phyloP scores from a whole-genome alignment of 2,113 vertebrate genomes.

The Nothoprocta perdicaria region DNA sequence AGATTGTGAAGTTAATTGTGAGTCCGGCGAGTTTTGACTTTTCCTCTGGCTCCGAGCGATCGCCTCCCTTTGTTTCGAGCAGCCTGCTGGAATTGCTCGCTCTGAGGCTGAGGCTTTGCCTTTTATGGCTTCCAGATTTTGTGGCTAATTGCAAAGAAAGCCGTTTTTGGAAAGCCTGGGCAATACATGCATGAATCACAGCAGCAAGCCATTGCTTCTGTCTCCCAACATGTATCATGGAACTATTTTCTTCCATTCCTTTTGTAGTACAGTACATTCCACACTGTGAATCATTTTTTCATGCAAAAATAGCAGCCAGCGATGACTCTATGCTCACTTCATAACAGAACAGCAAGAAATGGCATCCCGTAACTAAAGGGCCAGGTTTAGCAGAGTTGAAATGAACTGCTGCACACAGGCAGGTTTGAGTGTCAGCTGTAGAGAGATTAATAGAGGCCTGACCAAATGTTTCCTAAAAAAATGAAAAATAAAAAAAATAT shows the following conservation, averaged over 20 bases:
- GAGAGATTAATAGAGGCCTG: not conserved
- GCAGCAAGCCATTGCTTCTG: constrained; percentile 59
- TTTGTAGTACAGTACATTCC: constrained; percentile 70
- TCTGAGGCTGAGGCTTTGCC: not conserved
- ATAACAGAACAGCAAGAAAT: constrained; percentile 32
- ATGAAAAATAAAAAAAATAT: not conserved
- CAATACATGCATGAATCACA: constrained; percentile 58
- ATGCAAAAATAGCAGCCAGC: constrained; percentile 54
- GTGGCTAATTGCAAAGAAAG: constrained; percentile 57
- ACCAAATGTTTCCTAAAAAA: not conserved
- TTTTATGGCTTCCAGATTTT: constrained; percentile 49
- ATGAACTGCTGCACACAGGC: not conserved
- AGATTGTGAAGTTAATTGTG: not conserved
- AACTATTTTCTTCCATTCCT: constrained; percentile 61
- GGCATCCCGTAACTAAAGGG: constrained; percentile 34
- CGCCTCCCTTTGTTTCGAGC: not conserved
- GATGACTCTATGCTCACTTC: constrained; percentile 23
- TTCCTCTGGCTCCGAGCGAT: not conserved
- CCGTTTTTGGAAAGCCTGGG: constrained; percentile 59
- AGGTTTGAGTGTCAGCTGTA: not conserved
- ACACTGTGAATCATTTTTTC: constrained; percentile 65
- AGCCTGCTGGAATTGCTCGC: not conserved
- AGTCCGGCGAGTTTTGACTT: not conserved
- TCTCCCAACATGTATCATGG: constrained; percentile 56
- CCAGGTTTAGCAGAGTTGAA: not conserved